Base-by-base conservation (phyloP, 2,888 invertebrate species). In the Spodoptera exigua region DNA sequence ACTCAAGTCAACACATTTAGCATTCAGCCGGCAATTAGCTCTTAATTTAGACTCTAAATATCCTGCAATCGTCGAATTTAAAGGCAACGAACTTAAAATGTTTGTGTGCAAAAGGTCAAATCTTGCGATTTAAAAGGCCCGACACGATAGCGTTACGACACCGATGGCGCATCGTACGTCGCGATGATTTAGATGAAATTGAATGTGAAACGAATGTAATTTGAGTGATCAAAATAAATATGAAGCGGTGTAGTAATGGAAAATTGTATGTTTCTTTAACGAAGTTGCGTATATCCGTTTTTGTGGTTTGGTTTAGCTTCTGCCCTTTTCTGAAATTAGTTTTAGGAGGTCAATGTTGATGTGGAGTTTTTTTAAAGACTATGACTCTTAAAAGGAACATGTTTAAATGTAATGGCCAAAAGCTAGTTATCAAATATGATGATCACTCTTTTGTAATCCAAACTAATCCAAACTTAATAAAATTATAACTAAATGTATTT, bases 61-160 rank as follows among this genome's bases (percentile, higher is more conserved):
- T 82, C 80, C 77, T 76, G 80, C 70, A 70, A 79, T 81, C 61
- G 55, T 63, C 58, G 69, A 61, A 63, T 78, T 75, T 77, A 76
- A 73, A 76, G 78, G 72, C 76, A 81, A 73, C 67, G 78, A 78
- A 80, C 81, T 76, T 68, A 66, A 70, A 69, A 75, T 63, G 59
- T 75, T 61, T 66, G 27, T 47, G 39, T 58, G 69, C 70, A 70
- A 90, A 89, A 91, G 89, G 90, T 88, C 87, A 90, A 85, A 84
- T 27, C 87, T 85, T 82, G 79, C 86, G 87, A 90, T 89, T 88
- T 85, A 84, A 78, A 76, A 76, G 82, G 76, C 67, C 78, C 78
- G 65, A 80, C 74, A 83, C 80, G 80, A 76, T 71, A 70, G 64
- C 49, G 75, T 90, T 85, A 80, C 86, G 70, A 78, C 83, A 87